A percentile compares a stretch with the other conserved stretches of the same genome.
Evolutionary conservation across 1,140 invertebrate genomes (phyloP).

Genomic region (Drosophila dunni): DNA sequence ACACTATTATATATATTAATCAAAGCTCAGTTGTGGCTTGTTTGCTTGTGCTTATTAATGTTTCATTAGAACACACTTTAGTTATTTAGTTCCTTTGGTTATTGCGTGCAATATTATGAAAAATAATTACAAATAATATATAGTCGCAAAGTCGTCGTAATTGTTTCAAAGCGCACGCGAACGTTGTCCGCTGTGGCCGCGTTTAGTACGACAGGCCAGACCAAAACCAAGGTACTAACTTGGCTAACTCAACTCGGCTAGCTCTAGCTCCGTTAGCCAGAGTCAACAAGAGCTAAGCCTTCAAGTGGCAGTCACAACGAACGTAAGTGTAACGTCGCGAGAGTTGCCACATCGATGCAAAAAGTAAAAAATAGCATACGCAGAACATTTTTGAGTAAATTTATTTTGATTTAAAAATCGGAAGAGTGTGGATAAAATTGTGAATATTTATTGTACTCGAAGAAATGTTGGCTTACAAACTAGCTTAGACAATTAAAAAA

Average conservation of each 20-base stretch:
- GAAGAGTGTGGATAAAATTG: not conserved
- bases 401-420: not conserved
- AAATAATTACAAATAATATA: constrained; percentile 53
- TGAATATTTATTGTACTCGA: constrained; percentile 23
- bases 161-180: constrained; percentile 64
- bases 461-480: constrained; percentile 29
- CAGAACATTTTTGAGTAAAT: not conserved
- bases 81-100: constrained; percentile 17
- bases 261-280: constrained; percentile 60
- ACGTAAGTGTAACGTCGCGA: not conserved
- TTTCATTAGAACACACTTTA: constrained; percentile 2
- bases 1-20: constrained; percentile 29
- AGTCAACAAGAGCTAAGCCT: constrained; percentile 61
- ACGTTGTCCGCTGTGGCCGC: constrained; percentile 65
- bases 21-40: constrained; percentile 19
- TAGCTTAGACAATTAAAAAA: constrained; percentile 21
- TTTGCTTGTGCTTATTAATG: not conserved
- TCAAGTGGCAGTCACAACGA: constrained; percentile 25
- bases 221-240: constrained; percentile 68
- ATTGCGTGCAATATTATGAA: constrained; percentile 37
- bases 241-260: constrained; percentile 58
- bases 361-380: not conserved
- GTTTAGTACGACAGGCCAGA: constrained; percentile 62
- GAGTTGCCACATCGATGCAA: constrained; percentile 22
- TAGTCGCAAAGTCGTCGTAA: constrained; percentile 51